Evolutionary conservation across 2,888 invertebrate genomes (phyloP).

Genomic region (Tridacna gigas): DNA sequence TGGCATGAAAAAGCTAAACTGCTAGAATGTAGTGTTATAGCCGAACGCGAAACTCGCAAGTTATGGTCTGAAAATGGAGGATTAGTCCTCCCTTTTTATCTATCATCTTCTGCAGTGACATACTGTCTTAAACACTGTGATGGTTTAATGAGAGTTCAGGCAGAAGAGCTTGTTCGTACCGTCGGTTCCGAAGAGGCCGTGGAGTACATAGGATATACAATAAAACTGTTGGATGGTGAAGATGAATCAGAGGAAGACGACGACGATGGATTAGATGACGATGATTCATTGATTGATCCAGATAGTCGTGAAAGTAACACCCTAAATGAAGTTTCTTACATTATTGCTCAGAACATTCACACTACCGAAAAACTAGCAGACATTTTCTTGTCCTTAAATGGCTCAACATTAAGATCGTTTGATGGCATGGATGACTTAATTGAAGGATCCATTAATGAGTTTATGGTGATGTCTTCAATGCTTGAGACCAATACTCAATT

Average conservation of each 20-base stretch:
- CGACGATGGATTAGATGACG: background rate
- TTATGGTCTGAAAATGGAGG: background rate
- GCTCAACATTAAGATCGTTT: background rate
- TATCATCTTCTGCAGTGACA: background rate
- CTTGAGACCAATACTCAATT: background rate
- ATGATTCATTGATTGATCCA: background rate
- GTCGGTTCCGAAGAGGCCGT: background rate
- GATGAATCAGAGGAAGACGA: background rate
- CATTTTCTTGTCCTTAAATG: background rate
- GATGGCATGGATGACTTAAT: constrained; percentile 6
- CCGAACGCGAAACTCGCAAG: background rate
- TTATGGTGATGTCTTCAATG: background rate
- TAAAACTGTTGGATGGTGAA: background rate
- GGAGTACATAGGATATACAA: background rate
- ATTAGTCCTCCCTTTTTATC: constrained; percentile 7
- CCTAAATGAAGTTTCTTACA: background rate
- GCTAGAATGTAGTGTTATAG: background rate
- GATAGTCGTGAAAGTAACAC: background rate
- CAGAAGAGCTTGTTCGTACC: background rate
- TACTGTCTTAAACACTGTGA: constrained; percentile 3
- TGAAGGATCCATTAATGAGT: background rate
- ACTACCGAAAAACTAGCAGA: background rate
- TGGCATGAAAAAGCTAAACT: too few species aligned
- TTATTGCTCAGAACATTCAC: constrained; percentile 12
- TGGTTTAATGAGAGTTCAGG: constrained; percentile 14